Evolutionary conservation across 2,113 vertebrate genomes (phyloP), one percentile per base, ranked within the genome.

Genomic region (Rissa tridactyla): DNA sequence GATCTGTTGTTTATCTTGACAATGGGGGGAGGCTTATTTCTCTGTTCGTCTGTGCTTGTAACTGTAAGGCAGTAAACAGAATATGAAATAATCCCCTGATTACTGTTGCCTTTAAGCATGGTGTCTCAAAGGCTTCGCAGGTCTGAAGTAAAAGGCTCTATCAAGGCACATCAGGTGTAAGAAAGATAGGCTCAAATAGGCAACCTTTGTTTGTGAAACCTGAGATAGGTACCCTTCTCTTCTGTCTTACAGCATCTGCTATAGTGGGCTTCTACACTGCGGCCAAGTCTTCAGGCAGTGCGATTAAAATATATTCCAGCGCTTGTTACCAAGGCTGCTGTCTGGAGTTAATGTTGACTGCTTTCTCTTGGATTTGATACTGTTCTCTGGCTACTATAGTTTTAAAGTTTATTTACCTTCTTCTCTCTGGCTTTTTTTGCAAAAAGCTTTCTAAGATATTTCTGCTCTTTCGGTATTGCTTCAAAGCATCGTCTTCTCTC

Each of bases 1-100:
- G 82, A 78, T 90, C 30, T 92, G 15, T 93, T 94, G 64, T 86
- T 96, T 89, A 78, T 86, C 54, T 34, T 86, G 68, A 78, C 83
- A 81, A 5, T 47, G 22, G 21, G 20, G 27, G 34, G n/a, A 42
- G 10, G 2, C 26, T 77, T 88, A 49, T 86, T 94, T 92, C 71
- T 80, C 72, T 86, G 4, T 66, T 92, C 29, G 12, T 82, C 42
- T 86, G 42, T 68, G 60, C 51, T 92, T 34, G 3, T 68, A 75
- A 71, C n/a, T 78, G 7, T 80, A 64, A 82, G 64, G 77, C 57
- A 89, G 47, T 83, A 75, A 89, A 86, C 57, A 75, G 60, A 92
- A 64, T 82, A 83, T 38, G n/a, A 86, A 92, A 79, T 92, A 84
- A 86, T 78, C 65, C 46, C 38, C 54, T 65, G 32, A 75, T 65